Conservation (phyloP, 2,797 vertebrate genomes). For the Oceanodroma leucorhoa region DNA sequence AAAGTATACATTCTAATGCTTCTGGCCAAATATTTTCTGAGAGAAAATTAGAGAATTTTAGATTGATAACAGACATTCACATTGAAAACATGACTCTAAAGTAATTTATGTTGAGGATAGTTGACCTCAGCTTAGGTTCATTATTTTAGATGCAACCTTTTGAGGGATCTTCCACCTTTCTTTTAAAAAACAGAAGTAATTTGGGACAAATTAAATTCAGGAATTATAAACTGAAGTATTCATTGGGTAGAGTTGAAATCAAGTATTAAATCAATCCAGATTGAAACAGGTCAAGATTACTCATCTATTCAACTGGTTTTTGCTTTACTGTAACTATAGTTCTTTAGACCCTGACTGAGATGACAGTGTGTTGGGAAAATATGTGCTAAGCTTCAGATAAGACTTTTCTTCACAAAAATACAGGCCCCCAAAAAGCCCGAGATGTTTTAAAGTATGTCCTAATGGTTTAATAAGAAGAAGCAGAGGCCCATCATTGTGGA, state of each 20-base stretch:
- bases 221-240: background rate
- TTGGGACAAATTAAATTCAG: background rate
- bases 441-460: background rate
- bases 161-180: background rate
- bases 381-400: background rate
- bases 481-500: background rate
- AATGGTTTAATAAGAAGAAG: background rate
- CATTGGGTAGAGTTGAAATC: background rate
- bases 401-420: background rate
- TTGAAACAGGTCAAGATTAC: background rate
- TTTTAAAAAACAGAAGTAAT: background rate
- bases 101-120: background rate
- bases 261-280: background rate
- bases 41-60: background rate
- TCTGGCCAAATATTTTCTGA: background rate
- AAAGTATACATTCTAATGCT: background rate
- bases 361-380: background rate
- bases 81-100: background rate
- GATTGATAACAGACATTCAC: background rate
- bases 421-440: background rate
- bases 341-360: background rate
- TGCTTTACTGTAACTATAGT: background rate
- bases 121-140: rapidly evolving
- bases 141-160: background rate
- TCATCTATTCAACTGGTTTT: background rate